Conservation (phyloP, 2,113 vertebrate species). For the Neoarius graeffei region DNA sequence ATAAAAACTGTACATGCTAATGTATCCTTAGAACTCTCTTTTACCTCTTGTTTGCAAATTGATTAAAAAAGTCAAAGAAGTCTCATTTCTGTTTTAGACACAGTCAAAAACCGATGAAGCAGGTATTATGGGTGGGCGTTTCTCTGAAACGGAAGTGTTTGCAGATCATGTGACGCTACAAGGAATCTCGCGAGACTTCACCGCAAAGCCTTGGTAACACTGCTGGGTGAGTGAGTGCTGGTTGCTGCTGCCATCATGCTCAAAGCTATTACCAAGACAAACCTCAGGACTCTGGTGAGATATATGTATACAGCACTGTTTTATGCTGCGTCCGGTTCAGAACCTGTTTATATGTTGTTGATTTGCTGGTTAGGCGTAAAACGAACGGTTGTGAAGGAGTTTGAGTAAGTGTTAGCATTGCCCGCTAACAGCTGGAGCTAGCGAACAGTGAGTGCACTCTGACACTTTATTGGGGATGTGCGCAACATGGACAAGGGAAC, state of each 20-base stretch:
- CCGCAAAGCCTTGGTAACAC: neutral
- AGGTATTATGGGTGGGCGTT: neutral
- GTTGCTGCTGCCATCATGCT: slow-evolving; percentile 57
- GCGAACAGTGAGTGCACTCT: neutral
- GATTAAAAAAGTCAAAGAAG: neutral
- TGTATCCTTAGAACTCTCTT: neutral
- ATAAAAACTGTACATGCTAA: neutral
- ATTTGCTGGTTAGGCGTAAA: too few relatives aligned
- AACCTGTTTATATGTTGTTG: too few relatives aligned
- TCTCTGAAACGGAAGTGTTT: neutral
- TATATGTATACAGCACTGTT: neutral
- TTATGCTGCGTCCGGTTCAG: neutral
- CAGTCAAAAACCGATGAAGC: neutral
- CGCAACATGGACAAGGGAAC: neutral
- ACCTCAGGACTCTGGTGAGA: slow-evolving; percentile 71
- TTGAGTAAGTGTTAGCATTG: neutral
- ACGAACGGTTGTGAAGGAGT: too few relatives aligned
- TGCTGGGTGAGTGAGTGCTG: neutral
- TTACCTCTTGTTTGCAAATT: neutral
- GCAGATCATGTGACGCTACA: neutral
- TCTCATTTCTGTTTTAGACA: too few relatives aligned
- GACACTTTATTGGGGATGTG: too few relatives aligned
- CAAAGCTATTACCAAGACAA: slow-evolving; percentile 62
- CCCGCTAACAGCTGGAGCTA: neutral
- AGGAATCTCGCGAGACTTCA: slow-evolving; percentile 33